Base-by-base conservation (phyloP, 2,113 vertebrate species). In the Raja brachyura region DNA sequence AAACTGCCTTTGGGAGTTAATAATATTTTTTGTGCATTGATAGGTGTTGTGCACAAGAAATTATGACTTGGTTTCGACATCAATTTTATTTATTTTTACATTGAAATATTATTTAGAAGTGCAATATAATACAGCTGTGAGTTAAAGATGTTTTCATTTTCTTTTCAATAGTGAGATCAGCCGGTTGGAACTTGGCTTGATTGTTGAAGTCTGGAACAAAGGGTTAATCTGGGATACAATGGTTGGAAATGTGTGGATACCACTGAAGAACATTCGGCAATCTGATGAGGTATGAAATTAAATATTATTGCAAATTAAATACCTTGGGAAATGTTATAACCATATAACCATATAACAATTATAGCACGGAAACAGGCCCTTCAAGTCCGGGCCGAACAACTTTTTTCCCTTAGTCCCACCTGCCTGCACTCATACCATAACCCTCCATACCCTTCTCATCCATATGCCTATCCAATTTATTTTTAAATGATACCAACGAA, bases 141-240 rank as follows among this genome's bases (percentile, higher is more conserved):
- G 61, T 88, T 63, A 88, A 88, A n/a, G 6, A 61, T 33, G 59
- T n/a, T 63, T 63, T 88, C n/a, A 31, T 74, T 93, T 18, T 93
- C 92, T 93, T 93, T 85, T 81, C 93, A 95, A 85, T 95, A 99
- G 98, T 94, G 99, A 99, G 96, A 99, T 99, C 96, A 99, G 95
- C 95, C 97, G 96, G 7, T 95, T 99, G 96, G 99, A 99, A 95
- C 96, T 99, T 31, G 98, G 98, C 81, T 96, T 99, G n/a, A 98
- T 98, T 79, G 98, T 99, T 93, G 98, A 99, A 94, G 98, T 99
- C 61, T 99, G 99, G 99, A 99, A 99, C 97, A 99, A 99, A 96
- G 99, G 99, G 28, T 97, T 99, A 92, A 99, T 99, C 95, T 99
- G 98, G 98, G 98, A 99, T 96, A 99, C 98, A 5, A 97, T 99